Percentiles rank a stretch among this genome's conserved stretches.
phyloP scores from a whole-genome alignment of 1,140 invertebrate genomes.

The Pemphigus obesinymphae region DNA sequence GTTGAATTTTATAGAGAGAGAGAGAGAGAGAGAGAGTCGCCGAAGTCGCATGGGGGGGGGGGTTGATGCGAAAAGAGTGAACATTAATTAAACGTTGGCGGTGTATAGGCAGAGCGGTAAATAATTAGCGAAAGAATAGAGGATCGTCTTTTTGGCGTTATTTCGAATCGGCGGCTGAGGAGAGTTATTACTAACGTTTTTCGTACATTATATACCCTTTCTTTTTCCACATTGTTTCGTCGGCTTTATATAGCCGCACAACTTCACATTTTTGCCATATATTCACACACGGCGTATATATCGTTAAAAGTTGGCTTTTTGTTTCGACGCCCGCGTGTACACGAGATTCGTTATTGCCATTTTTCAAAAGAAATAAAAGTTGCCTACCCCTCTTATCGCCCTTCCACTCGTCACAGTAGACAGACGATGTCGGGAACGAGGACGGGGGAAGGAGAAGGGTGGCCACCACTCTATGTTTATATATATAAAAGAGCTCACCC shows the following conservation, averaged over 20 bases:
- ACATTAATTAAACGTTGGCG: constrained; percentile 39
- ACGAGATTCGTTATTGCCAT: constrained; percentile 28
- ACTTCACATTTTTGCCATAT: background rate
- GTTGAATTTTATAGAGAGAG: too few species aligned
- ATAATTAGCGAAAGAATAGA: constrained; percentile 36
- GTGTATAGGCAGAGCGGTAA: constrained; percentile 30
- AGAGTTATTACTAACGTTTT: constrained; percentile 36
- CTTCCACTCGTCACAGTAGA: too few species aligned
- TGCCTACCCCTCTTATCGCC: background rate
- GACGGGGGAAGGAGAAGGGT: background rate
- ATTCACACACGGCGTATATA: background rate
- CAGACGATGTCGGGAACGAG: background rate
- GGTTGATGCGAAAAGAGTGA: background rate
- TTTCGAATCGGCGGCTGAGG: background rate
- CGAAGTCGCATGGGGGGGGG: background rate
- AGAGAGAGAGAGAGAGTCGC: too few species aligned
- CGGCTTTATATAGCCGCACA: too few species aligned
- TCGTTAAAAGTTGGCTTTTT: constrained; percentile 41
- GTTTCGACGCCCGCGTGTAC: background rate
- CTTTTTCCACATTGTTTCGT: constrained; percentile 17
- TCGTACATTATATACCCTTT: constrained; percentile 11
- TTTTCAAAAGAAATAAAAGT: constrained; percentile 36
- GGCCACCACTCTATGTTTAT: background rate
- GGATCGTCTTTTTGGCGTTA: constrained; percentile 33
- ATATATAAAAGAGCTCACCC: background rate